Conservation (phyloP, 2,888 invertebrate species). For the Tachina lurida region DNA sequence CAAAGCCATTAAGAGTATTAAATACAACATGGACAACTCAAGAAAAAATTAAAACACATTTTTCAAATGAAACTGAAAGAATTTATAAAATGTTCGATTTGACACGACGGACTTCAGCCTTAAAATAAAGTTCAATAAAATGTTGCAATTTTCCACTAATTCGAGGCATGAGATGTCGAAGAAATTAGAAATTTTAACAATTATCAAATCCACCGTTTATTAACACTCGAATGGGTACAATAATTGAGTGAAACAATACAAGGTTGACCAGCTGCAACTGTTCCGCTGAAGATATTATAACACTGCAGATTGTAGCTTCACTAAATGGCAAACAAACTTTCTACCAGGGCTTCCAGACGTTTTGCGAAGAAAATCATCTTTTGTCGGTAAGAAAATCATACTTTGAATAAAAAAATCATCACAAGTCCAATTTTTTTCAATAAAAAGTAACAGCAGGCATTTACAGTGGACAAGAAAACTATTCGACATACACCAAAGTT, state of each 20-base stretch:
- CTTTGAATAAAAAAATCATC: too few relatives aligned
- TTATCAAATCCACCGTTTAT: too few relatives aligned
- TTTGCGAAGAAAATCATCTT: too few relatives aligned
- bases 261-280: not conserved
- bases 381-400: too few relatives aligned
- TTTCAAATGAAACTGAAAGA: constrained; percentile 9
- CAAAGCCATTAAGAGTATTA: constrained; percentile 23
- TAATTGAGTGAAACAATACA: not conserved
- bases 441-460: too few relatives aligned
- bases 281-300: not conserved
- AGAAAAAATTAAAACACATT: constrained; percentile 24
- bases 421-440: too few relatives aligned
- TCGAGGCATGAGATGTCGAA: too few relatives aligned
- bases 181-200: too few relatives aligned
- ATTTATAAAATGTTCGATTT: not conserved
- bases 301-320: not conserved
- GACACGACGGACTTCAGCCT: not conserved
- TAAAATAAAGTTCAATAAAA: not conserved
- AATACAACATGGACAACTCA: constrained; percentile 35
- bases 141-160: not conserved
- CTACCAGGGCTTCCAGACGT: too few relatives aligned
- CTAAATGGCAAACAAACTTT: constrained; percentile 4
- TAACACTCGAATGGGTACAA: too few relatives aligned
- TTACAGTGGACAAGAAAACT: too few relatives aligned
- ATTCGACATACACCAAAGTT: too few relatives aligned